A percentile compares a stretch with the other conserved stretches of the same genome.
Conservation (phyloP, 1,140 invertebrate species). For the Cataglyphis hispanica region DNA sequence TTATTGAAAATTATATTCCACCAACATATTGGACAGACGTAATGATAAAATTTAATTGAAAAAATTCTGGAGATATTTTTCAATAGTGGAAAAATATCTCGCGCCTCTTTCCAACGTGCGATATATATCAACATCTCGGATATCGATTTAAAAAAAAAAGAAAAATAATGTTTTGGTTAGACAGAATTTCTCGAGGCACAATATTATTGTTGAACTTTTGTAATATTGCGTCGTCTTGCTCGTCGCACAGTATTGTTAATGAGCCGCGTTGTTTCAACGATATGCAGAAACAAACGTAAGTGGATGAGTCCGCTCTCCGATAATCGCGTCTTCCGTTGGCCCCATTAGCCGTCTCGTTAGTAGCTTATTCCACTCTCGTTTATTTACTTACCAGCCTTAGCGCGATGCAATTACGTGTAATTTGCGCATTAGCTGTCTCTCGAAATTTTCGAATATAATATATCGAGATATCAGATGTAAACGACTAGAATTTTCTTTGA, state of each 20-base stretch:
- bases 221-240: conserved; percentile 30
- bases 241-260: conserved; percentile 27
- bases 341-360: conserved; percentile 34
- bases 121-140: not conserved
- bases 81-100: not conserved
- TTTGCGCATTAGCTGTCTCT: not conserved
- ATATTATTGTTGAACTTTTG: conserved; percentile 44
- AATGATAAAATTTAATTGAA: not conserved
- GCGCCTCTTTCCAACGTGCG: not conserved
- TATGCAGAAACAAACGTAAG: conserved; percentile 47
- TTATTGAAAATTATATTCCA: not conserved
- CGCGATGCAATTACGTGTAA: conserved; percentile 7
- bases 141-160: too few relatives aligned
- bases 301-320: conserved; percentile 23
- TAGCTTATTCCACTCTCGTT: conserved; percentile 4
- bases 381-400: not conserved
- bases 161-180: not conserved
- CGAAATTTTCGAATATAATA: not conserved
- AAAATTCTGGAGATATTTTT: not conserved
- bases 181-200: not conserved
- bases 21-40: not conserved
- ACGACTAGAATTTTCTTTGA: not conserved
- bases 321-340: conserved; percentile 34
- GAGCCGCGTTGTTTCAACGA: conserved; percentile 16
- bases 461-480: not conserved